A percentile compares a stretch with the other conserved stretches of the same genome.
These are phyloP conservation scores for Gephyroberyx darwinii DNA, from an alignment of 2,797 vertebrate genomes.

Conservation along the genomic window DNA sequence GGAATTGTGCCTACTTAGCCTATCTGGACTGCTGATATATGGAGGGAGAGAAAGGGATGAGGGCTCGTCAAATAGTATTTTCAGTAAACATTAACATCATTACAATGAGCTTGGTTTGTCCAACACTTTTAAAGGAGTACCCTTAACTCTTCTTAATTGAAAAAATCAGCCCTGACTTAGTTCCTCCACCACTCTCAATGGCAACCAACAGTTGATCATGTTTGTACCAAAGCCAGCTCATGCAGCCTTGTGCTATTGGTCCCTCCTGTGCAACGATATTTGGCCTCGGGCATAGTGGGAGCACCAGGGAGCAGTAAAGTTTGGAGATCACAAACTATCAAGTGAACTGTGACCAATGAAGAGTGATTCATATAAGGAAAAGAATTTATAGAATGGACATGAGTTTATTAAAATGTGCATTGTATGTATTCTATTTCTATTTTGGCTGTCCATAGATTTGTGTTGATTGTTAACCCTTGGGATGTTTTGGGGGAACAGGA, in stretches of 20 bases:
- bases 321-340: constrained; percentile 62
- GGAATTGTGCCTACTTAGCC: constrained; percentile 68
- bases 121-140: neutral
- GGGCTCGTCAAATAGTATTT: constrained; percentile 56
- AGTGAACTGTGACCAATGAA: constrained; percentile 70
- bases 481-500: constrained; percentile 63
- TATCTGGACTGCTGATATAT: constrained; percentile 49
- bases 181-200: constrained; percentile 58
- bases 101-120: constrained; percentile 18
- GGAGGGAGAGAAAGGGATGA: constrained; percentile 48
- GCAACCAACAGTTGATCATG: constrained; percentile 79
- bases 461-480: constrained; percentile 79
- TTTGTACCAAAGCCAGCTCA: constrained; percentile 81
- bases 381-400: constrained; percentile 69
- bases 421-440: constrained; percentile 80
- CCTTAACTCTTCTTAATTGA: constrained; percentile 22
- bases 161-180: constrained; percentile 48
- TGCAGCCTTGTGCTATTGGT: constrained; percentile 67
- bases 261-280: constrained; percentile 63
- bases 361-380: constrained; percentile 67
- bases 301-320: constrained; percentile 61
- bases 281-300: constrained; percentile 40
- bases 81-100: constrained; percentile 37
- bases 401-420: constrained; percentile 75
- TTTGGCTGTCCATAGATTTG: constrained; percentile 79